These are phyloP conservation scores for Volucella zonaria DNA, from an alignment of 2,888 invertebrate genomes.

Conservation along the genomic window DNA sequence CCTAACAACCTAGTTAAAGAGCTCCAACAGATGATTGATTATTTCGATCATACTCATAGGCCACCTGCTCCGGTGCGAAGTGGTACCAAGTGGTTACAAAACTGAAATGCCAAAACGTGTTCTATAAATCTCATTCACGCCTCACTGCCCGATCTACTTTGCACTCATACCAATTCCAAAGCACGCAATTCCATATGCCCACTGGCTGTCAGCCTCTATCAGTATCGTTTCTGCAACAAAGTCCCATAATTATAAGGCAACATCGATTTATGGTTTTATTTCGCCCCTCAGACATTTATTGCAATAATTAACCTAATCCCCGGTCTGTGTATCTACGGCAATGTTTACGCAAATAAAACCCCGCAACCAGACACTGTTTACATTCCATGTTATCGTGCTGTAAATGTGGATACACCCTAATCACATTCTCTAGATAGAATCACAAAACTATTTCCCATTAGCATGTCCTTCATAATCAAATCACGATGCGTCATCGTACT, in stretches of 20 bases:
- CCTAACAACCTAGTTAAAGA: not conserved
- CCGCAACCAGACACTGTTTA: conserved; percentile 28
- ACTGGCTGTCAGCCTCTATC: not conserved
- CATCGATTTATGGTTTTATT: too few relatives aligned
- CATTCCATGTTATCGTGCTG: conserved; percentile 33
- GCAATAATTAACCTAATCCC: too few relatives aligned
- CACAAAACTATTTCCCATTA: not conserved
- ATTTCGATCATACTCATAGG: not conserved
- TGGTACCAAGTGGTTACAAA: too few relatives aligned
- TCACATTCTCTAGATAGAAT: conserved; percentile 3
- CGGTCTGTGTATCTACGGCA: too few relatives aligned
- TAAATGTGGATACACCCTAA: conserved; percentile 33
- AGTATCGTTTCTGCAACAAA: not conserved
- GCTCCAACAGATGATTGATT: not conserved
- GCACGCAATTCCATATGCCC: not conserved
- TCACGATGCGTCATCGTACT: not conserved
- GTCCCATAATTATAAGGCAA: not conserved
- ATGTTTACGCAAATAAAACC: conserved; percentile 41
- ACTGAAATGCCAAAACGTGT: too few relatives aligned
- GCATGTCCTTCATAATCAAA: not conserved
- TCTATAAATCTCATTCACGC: too few relatives aligned
- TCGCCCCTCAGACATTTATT: too few relatives aligned
- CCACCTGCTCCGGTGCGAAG: not conserved
- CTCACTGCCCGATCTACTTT: too few relatives aligned
- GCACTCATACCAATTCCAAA: not conserved